Percentiles rank a stretch among this genome's conserved stretches.
Conservation (phyloP, 2,888 invertebrate species). For the Nomada flava region DNA sequence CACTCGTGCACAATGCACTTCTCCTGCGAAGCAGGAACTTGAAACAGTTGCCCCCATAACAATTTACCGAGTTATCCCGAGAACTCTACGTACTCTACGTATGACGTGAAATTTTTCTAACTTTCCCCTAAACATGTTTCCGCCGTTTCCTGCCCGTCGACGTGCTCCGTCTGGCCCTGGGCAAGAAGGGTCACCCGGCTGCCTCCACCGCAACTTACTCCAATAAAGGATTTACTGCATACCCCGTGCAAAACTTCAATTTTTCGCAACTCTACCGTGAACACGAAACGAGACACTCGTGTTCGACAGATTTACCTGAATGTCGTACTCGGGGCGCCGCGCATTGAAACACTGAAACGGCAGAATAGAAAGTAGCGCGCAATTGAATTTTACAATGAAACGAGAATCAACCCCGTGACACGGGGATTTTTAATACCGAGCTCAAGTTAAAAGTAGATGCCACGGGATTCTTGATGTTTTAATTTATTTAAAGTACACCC, state of each 20-base stretch:
- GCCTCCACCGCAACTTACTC: neutral
- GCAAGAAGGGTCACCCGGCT: neutral
- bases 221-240: slow-evolving; percentile 25
- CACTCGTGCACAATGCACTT: slow-evolving; percentile 22
- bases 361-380: neutral
- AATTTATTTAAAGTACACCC: too few species aligned
- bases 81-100: slow-evolving; percentile 2
- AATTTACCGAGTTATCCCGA: slow-evolving; percentile 34
- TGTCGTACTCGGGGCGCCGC: neutral
- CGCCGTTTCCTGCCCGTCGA: neutral
- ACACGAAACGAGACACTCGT: neutral
- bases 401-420: neutral
- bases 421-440: neutral
- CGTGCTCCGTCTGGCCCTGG: too few species aligned
- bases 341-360: neutral
- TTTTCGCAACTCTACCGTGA: neutral
- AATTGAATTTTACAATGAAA: neutral
- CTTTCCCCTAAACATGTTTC: slow-evolving; percentile 1
- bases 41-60: slow-evolving; percentile 19
- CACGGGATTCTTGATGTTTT: too few species aligned
- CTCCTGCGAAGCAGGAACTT: neutral
- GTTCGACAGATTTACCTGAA: slow-evolving; percentile 3
- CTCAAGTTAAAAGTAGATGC: too few species aligned
- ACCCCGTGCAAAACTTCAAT: neutral
- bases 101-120: slow-evolving; percentile 38